These are phyloP conservation scores for Odontesthes bonariensis DNA, from an alignment of 2,113 vertebrate species.

Conservation along the genomic window DNA sequence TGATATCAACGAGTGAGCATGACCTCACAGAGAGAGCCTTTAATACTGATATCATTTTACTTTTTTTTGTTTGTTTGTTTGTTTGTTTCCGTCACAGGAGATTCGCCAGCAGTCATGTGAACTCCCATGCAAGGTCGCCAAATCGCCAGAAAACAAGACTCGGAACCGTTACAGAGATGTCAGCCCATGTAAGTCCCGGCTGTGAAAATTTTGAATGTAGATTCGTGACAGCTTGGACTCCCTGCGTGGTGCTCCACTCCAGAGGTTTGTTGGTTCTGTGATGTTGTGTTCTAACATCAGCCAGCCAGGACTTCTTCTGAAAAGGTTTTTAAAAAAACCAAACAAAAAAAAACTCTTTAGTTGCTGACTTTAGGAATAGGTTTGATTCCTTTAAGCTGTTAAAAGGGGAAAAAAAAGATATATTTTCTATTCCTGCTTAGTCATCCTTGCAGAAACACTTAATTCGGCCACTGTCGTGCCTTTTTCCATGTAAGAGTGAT, in stretches of 20 bases:
- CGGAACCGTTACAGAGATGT: conserved; percentile 99
- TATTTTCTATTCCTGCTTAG: background rate
- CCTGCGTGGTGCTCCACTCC: background rate
- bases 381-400: no score
- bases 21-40: background rate
- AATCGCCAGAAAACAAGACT: conserved; percentile 94
- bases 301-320: background rate
- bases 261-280: conserved; percentile 3
- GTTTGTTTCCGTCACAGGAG: conserved; percentile 81
- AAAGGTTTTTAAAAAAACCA: no score
- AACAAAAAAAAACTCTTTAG: no score
- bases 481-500: background rate
- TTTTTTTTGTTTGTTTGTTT: no score
- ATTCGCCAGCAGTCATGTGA: conserved; percentile 96
- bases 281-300: conserved; percentile 8
- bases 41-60: background rate
- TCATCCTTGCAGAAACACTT: background rate
- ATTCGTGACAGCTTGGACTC: background rate
- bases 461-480: background rate
- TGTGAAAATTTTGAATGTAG: background rate
- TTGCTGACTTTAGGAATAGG: no score
- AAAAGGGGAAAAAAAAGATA: no score
- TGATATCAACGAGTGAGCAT: no score
- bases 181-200: conserved; percentile 92
- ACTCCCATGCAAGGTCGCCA: conserved; percentile 95